Base-by-base conservation (phyloP, 2,797 vertebrate species). In the Huso huso region DNA sequence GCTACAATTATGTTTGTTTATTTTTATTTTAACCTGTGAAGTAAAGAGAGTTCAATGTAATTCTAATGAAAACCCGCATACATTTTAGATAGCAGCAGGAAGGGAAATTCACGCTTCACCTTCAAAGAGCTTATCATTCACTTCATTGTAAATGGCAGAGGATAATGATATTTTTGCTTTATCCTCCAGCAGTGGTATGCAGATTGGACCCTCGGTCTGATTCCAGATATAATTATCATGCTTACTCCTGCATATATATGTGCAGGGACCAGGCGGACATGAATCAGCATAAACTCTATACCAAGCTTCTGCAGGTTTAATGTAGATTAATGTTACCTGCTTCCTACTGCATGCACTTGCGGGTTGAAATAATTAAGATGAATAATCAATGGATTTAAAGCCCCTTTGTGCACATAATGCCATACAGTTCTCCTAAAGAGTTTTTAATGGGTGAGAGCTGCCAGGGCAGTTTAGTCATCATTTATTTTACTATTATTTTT, bases 311-410 rank as follows among this genome's bases (percentile, higher is more conserved):
- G 87, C 81, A 73, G 1, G 76, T 84, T 86, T 94, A 94, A 94
- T 93, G 86, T 90, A 89, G 93, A 95, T 94, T 93, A 96, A 96
- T 96, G 92, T 7, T 84, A 86, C 86, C 89, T 90, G 88, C 84
- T 89, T 86, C 77, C 60, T 78, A 84, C 79, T 86, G 84, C 87
- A 90, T 81, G 86, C 88, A 83, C 85, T 74, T 86, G 84, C 81
- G 84, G 85, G 81, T 83, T 90, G 84, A 82, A 80, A 84, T 93
- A 93, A 94, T 93, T 91, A 93, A 91, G 90, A 90, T 92, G 90
- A 92, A 91, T 93, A 88, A 93, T 91, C 78, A 72, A 76, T 66
- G 76, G 79, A 81, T 85, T 82, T 87, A 79, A 84, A 85, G 84
- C 81, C 83, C 85, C 89, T 90, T 90, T 87, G 78, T 92, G 86